A percentile compares a stretch with the other conserved stretches of the same genome.
Evolutionary conservation across 2,797 vertebrate genomes (phyloP).

Genomic region (Chrysocyon brachyurus): DNA sequence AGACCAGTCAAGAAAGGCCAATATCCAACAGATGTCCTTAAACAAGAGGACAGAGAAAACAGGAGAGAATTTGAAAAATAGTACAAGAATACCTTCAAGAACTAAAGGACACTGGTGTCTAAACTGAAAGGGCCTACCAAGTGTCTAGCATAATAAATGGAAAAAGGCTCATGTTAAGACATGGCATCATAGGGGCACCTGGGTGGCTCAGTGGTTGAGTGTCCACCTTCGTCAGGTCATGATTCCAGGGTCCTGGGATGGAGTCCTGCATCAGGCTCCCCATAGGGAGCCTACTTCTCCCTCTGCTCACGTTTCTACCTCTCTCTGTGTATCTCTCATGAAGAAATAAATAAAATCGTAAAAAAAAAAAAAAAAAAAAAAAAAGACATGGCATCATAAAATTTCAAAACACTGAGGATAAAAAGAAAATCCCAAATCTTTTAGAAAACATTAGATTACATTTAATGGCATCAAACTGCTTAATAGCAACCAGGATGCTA

Average conservation of each 20-base stretch:
- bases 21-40: neutral
- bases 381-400: conserved; percentile 5
- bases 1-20: conserved; percentile 8
- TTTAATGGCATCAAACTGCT: neutral
- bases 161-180: neutral
- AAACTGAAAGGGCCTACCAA: conserved; percentile 3
- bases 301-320: too few relatives aligned
- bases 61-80: conserved; percentile 1
- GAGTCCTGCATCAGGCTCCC: too few relatives aligned
- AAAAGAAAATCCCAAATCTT: conserved; percentile 24
- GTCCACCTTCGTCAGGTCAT: too few relatives aligned
- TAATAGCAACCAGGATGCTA: neutral
- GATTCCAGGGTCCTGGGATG: too few relatives aligned
- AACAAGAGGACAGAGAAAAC: conserved; percentile 11
- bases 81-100: neutral
- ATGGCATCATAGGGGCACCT: neutral
- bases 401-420: conserved; percentile 47
- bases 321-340: too few relatives aligned
- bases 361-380: too few relatives aligned
- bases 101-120: neutral
- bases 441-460: conserved; percentile 17
- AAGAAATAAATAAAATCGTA: too few relatives aligned
- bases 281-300: too few relatives aligned
- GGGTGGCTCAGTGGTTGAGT: too few relatives aligned
- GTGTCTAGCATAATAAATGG: neutral